Percentiles rank a stretch among this genome's conserved stretches.
Evolutionary conservation across 2,797 vertebrate genomes (phyloP).

Genomic region (Caiman crocodilus): DNA sequence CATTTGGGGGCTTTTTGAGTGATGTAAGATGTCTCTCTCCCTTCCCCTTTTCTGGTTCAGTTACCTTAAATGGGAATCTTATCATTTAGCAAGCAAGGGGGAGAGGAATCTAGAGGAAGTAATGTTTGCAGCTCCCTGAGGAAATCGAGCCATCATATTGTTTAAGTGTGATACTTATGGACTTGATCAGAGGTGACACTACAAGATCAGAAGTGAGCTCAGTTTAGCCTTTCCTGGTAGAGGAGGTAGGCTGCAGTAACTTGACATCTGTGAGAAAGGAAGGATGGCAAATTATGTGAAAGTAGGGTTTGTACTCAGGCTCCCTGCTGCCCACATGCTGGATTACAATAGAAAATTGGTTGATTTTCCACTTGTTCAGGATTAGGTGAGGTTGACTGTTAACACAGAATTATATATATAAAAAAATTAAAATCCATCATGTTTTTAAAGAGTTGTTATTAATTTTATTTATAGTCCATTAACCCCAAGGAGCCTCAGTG

Average conservation of each 20-base stretch:
- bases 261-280: background rate
- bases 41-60: background rate
- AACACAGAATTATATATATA: background rate
- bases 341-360: background rate
- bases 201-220: background rate
- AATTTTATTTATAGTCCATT: background rate
- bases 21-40: background rate
- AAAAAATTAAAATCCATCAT: background rate
- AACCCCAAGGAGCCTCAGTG: background rate
- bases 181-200: constrained; percentile 17
- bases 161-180: background rate
- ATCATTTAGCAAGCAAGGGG: background rate
- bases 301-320: background rate
- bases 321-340: background rate
- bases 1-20: background rate
- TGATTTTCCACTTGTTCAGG: background rate
- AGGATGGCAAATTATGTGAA: constrained; percentile 11
- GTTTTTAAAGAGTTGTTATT: background rate
- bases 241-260: background rate
- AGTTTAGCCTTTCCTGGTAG: background rate
- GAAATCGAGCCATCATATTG: background rate
- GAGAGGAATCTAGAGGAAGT: background rate
- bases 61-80: background rate
- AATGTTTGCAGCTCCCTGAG: background rate
- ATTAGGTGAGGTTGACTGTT: background rate